Evolutionary conservation across 1,140 invertebrate species (phyloP), one percentile per base, ranked within the genome.

Genomic region (Monochamus saltuarius): DNA sequence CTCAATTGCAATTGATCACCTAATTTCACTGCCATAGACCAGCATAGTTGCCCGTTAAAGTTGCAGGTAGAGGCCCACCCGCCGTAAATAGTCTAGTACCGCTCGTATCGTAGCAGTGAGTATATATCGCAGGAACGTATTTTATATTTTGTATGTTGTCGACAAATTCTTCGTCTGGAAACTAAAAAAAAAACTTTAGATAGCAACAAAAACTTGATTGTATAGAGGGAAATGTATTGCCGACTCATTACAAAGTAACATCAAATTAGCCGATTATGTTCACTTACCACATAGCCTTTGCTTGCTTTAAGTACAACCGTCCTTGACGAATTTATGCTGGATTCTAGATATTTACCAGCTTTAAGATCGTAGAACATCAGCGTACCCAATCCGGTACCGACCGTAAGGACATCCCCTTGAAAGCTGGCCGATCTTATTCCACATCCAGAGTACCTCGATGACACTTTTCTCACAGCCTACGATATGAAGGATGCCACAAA

Each of bases 291-390:
- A 81, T 92, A 95, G 62, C 94, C 94, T 77, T 89, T 88, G 14
- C 89, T 94, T 59, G 91, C 89, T 77, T 91, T 92, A 9, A 97
- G 79, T n/a, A 90, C 88, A 35, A 94, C 93, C 0, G 91, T 92
- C 69, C 91, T 84, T 17, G 89, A 89, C 1, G 91, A 89, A 77
- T 94, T 93, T 22, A 92, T 91, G 65, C 89, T 91, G 53, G 89
- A 92, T 73, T 97, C 93, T 36, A 98, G 77, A 78, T 96, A 97
- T 78, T 95, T 95, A 49, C 89, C 87, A 56, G 91, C 92, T 67
- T 89, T 84, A 45, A 97, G 79, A 76, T 98, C 95, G 74, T 95
- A 97, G 77, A 98, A 98, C 82, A 97, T 87, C 1, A 98, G 80
- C 76, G 91, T 86, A 46, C 95, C 95, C 42, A 92, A 82, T 0